Conservation (phyloP, 2,888 invertebrate species). For the Drosophila lacicola region DNA sequence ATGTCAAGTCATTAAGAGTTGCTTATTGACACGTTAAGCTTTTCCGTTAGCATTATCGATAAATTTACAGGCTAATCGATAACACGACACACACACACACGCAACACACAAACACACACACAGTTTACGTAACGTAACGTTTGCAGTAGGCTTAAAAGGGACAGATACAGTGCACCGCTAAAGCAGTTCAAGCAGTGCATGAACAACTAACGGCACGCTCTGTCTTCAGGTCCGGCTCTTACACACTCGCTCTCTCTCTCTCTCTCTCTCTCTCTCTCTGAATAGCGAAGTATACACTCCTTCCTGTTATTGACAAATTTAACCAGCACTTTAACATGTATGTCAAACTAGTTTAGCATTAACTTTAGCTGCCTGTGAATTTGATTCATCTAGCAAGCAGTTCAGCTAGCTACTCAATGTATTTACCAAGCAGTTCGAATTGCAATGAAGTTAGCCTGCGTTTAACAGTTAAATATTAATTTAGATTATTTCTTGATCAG, state of each 20-base stretch:
- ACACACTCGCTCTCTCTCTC: background rate
- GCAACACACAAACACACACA: constrained; percentile 6
- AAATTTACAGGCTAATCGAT: background rate
- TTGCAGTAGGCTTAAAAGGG: constrained; percentile 1
- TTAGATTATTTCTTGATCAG: no score
- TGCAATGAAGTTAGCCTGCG: background rate
- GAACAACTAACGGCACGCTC: no score
- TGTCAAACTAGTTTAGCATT: background rate
- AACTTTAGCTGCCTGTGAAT: background rate
- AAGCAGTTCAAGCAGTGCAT: constrained; percentile 20
- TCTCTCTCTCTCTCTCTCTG: constrained; percentile 14
- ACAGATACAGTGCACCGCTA: background rate
- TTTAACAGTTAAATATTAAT: background rate
- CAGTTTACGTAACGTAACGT: constrained; percentile 17
- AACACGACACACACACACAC: background rate
- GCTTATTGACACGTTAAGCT: background rate
- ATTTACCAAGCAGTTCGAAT: background rate
- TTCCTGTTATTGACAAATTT: background rate
- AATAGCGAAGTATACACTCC: background rate
- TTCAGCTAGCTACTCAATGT: background rate
- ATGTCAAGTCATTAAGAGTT: no score
- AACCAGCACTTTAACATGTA: background rate
- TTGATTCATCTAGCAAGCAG: background rate
- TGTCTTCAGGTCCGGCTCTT: no score
- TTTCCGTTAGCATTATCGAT: constrained; percentile 1